Percentiles rank a stretch among this genome's conserved stretches.
Evolutionary conservation across 2,888 invertebrate species (phyloP).

Genomic region (Drosophila barbarae): DNA sequence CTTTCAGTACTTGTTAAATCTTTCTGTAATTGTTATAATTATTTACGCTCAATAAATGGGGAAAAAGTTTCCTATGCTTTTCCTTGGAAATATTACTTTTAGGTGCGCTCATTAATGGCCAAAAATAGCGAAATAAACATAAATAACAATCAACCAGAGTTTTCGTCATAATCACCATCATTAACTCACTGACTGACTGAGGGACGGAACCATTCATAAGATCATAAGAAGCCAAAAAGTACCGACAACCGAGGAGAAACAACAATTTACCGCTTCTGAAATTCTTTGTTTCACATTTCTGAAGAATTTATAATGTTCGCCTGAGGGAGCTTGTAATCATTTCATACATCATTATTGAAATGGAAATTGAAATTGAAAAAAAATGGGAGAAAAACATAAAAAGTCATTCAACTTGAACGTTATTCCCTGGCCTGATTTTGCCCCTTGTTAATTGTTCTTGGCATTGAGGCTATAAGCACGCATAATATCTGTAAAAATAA

Average conservation of each 20-base stretch:
- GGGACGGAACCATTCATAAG: slow-evolving; percentile 42
- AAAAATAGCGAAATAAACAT: slow-evolving; percentile 36
- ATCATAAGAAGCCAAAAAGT: slow-evolving; percentile 14
- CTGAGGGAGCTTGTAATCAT: slow-evolving; percentile 38
- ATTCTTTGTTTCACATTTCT: slow-evolving; percentile 28
- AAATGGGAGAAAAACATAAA: slow-evolving; percentile 27
- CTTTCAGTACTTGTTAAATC: slow-evolving; percentile 13
- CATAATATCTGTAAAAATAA: slow-evolving; percentile 21
- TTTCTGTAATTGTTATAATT: slow-evolving; percentile 23
- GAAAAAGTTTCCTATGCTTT: slow-evolving; percentile 9
- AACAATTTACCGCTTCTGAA: slow-evolving; percentile 23
- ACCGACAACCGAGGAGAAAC: slow-evolving; percentile 17
- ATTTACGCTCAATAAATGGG: slow-evolving; percentile 46
- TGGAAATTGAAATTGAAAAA: slow-evolving; percentile 51
- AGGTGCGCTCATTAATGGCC: slow-evolving; percentile 44
- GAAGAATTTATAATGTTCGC: slow-evolving; percentile 32
- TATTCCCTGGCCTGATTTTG: slow-evolving; percentile 48
- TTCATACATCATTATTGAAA: slow-evolving; percentile 53
- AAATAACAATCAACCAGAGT: slow-evolving; percentile 51
- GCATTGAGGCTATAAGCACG: slow-evolving; percentile 21
- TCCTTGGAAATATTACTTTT: slow-evolving; percentile 15
- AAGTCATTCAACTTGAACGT: slow-evolving; percentile 68
- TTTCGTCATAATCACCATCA: slow-evolving; percentile 65
- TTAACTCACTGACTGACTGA: slow-evolving; percentile 66
- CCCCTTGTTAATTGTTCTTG: slow-evolving; percentile 35